Base-by-base conservation (phyloP, 2,888 invertebrate genomes). In the Ornithoptera alexandrae region DNA sequence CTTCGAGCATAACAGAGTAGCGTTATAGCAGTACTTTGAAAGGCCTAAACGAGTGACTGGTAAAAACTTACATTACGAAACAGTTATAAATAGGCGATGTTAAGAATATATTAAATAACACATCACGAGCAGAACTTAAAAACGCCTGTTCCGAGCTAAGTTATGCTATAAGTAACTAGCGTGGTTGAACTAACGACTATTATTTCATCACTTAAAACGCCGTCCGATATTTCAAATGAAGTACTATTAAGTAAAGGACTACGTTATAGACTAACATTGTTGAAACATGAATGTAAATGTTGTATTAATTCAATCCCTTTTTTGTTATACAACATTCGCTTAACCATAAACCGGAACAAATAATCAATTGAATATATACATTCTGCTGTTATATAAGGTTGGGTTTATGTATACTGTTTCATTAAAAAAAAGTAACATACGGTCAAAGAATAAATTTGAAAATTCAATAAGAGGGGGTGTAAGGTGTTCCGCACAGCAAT, bases 351-450 rank as follows among this genome's bases (percentile, higher is more conserved):
- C 67, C 64, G 62, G 58, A 65, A 67, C 68, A 69, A 63, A 69
- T 68, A 22, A 68, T 66, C 53, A 57, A 62, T 66, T 56, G 67
- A 53, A 15, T 36, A 39, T 56, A 46, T 18, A 24, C 22, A 63
- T 53, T 46, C 62, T 70, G 71, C 71, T 71, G 71, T 71, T 69
- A 68, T 71, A 69, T 69, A 18, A 59, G n/a, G 56, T 59, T 53
- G n/a, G n/a, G 1, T 53, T 53, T 53, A 12, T 46, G 15, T 3
- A 12, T 46, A 12, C 15, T 46, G 12, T 46, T 46, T 46, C 15
- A 12, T 2, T 30, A 30, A 46, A 15, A 46, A 42, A 46, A 15
- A 46, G 12, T 46, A 46, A 46, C 15, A 12, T 12, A 46, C 46
- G 15, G 12, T 46, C 15, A 46, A 15, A 46, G 46, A 4, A 46